Evolutionary conservation across 1,140 invertebrate species (phyloP).

Genomic region (Drosophila pseudoananassae): DNA sequence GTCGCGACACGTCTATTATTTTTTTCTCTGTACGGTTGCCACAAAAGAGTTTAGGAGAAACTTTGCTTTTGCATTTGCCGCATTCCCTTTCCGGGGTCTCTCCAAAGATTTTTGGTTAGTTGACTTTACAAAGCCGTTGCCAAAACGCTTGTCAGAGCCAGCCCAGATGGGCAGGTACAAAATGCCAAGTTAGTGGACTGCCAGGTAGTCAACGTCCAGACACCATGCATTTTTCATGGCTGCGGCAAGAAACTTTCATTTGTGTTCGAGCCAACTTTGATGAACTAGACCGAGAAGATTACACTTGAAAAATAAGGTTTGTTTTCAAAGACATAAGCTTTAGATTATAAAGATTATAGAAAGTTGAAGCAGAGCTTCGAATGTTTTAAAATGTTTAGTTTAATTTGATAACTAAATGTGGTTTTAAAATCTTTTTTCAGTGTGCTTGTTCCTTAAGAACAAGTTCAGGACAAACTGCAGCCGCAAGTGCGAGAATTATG

Average conservation of each 20-base stretch:
- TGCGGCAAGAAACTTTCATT: slow-evolving; percentile 72
- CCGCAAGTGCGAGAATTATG: slow-evolving; percentile 58
- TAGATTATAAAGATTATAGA: no score
- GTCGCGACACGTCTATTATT: slow-evolving; percentile 60
- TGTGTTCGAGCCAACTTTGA: slow-evolving; percentile 79
- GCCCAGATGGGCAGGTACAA: slow-evolving; percentile 14
- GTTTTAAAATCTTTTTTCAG: neutral
- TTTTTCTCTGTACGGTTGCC: slow-evolving; percentile 36
- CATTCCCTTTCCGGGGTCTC: slow-evolving; percentile 7
- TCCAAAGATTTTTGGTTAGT: slow-evolving; percentile 69
- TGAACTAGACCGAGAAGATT: slow-evolving; percentile 47
- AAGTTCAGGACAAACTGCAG: slow-evolving; percentile 19
- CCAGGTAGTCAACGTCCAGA: slow-evolving; percentile 21
- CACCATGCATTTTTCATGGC: slow-evolving; percentile 66
- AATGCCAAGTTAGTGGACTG: slow-evolving; percentile 16
- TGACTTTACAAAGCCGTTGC: slow-evolving; percentile 72
- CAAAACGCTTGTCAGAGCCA: slow-evolving; percentile 62
- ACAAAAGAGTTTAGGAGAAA: slow-evolving; percentile 72
- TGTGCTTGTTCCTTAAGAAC: neutral
- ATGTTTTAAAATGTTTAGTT: no score
- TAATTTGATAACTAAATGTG: neutral
- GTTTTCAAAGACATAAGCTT: neutral
- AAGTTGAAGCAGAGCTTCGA: no score
- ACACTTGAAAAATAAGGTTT: slow-evolving; percentile 4
- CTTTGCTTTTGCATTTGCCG: slow-evolving; percentile 76